Conservation (phyloP, 2,888 invertebrate genomes). For the Carpatolechia fugitivella region DNA sequence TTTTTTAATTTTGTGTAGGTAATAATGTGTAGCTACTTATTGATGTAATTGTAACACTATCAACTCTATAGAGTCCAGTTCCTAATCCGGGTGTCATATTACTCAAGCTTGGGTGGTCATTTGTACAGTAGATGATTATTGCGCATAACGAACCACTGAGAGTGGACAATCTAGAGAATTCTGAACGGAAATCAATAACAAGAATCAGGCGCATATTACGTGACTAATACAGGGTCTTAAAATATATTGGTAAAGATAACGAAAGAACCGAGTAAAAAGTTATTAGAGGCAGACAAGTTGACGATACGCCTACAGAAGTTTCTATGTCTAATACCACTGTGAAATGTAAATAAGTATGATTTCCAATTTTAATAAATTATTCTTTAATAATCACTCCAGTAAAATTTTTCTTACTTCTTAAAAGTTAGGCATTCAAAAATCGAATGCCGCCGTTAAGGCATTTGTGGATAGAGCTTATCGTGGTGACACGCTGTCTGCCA, state of each 20-base stretch:
- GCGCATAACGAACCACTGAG: constrained; percentile 47
- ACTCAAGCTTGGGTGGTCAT: constrained; percentile 63
- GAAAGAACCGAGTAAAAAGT: background rate
- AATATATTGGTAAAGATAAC: background rate
- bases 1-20: no score
- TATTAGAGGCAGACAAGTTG: no score
- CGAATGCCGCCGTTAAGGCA: background rate
- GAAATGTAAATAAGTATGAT: no score
- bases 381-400: no score
- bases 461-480: constrained; percentile 39
- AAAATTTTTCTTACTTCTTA: no score
- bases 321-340: no score
- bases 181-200: constrained; percentile 41
- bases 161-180: constrained; percentile 47
- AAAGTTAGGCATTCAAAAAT: background rate
- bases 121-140: constrained; percentile 48
- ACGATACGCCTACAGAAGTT: no score
- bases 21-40: no score
- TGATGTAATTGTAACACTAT: no score
- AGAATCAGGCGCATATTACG: constrained; percentile 14
- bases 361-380: no score
- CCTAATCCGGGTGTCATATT: constrained; percentile 64
- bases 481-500: constrained; percentile 73
- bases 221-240: constrained; percentile 11
- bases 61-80: constrained; percentile 38